Base-by-base conservation (phyloP, 2,113 vertebrate species). In the Tychaedon coryphoeus region DNA sequence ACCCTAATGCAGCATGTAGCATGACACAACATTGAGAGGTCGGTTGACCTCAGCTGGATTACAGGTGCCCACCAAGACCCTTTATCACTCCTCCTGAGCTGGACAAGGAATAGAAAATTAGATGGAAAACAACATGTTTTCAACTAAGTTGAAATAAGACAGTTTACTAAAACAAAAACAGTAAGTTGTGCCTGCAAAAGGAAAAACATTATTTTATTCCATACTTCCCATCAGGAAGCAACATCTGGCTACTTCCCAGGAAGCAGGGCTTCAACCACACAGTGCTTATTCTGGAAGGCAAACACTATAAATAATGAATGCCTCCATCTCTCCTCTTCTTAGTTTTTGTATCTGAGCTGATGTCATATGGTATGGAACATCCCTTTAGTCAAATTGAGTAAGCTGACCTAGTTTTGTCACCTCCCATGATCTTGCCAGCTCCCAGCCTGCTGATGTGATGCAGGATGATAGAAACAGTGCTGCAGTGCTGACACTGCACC, bases 161-260 rank as follows among this genome's bases (percentile, higher is more conserved):
- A 29, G 5, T 51, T 58, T 45, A 65, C 19, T 38, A 43, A 73
- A 65, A 14, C 5, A 58, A 58, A 66, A 66, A 1, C 19, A 36
- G 7, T 33, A 47, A 48, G 57, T 22, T 65, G 9, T 16, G 4
- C 0, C 0, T 19, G 20, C 7, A 57, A 24, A 42, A 48, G 58
- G 5, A 13, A 22, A 47, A 31, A 36, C 9, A 6, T 3, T 13
- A 48, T 10, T 22, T 36, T 51, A 7, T 53, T 81, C 13, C 20
- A 25, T 43, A 42, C 12, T 72, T 43, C 20, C 17, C 33, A 66
- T 8, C 11, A 67, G 45, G 26, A 69, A 51, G 22, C 2, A 69
- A 51, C 11, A 31, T 58, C 36, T 51, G 26, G 9, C 33, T 22
- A 43, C 45, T 76, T 76, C 45, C 22, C 33, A 43, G 26, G 53